Evolutionary conservation across 2,797 vertebrate species (phyloP).

Genomic region (Choloepus didactylus): DNA sequence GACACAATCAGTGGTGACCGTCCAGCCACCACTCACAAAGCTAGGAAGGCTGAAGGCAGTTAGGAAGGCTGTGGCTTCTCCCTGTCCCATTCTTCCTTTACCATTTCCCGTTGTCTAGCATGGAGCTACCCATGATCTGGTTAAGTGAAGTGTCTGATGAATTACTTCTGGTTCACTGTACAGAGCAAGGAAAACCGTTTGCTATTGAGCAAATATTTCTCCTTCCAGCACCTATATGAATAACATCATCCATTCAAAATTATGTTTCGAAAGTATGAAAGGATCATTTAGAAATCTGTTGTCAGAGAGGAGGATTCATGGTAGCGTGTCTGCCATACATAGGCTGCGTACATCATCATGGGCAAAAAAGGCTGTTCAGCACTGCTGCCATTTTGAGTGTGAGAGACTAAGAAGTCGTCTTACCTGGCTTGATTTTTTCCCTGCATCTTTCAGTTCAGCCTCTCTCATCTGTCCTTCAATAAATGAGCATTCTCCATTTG

Average conservation of each 20-base stretch:
- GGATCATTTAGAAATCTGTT: neutral
- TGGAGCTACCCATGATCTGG: neutral
- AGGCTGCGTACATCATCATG: neutral
- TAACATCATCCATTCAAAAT: neutral
- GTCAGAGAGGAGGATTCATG: neutral
- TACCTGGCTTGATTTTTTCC: neutral
- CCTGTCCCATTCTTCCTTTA: rapidly evolving
- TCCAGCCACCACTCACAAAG: neutral
- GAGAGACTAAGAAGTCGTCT: neutral
- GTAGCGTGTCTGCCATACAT: neutral
- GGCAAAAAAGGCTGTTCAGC: neutral
- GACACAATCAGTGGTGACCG: rapidly evolving
- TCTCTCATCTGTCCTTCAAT: neutral
- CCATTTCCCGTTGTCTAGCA: too few species aligned
- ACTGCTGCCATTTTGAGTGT: neutral
- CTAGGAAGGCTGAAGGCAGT: neutral
- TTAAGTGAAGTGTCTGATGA: neutral
- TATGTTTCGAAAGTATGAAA: neutral
- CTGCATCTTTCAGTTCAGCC: neutral
- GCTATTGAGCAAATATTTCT: neutral
- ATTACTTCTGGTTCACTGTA: neutral
- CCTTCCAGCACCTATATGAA: neutral
- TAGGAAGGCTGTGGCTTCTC: neutral
- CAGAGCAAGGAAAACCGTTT: neutral
- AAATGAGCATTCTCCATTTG: neutral